Conservation (phyloP, 2,113 vertebrate genomes). For the Cathartes aura region DNA sequence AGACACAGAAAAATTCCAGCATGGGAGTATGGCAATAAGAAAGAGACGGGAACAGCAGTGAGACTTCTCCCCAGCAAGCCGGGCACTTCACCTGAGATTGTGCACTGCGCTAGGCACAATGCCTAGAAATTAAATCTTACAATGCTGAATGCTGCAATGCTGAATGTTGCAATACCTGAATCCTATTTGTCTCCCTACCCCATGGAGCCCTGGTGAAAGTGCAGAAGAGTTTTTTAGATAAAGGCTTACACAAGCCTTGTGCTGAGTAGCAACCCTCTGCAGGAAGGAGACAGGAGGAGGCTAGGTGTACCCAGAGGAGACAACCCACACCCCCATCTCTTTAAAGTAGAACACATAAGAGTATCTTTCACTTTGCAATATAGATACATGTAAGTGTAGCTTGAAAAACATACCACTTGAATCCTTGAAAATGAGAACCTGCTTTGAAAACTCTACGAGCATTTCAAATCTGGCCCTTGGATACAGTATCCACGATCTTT, state of each 20-base stretch:
- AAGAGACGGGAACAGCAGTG: neutral
- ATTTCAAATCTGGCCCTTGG: neutral
- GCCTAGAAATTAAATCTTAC: neutral
- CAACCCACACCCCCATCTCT: accelerated
- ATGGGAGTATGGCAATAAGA: neutral
- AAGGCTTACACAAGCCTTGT: neutral
- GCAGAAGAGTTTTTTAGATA: neutral
- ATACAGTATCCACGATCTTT: neutral
- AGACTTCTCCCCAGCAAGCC: neutral
- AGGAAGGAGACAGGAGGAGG: neutral
- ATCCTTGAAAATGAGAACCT: neutral
- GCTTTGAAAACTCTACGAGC: neutral
- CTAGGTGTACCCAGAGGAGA: neutral
- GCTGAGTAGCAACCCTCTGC: neutral
- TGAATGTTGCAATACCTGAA: neutral
- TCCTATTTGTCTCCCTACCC: neutral
- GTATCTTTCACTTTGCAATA: neutral
- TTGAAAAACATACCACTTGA: neutral
- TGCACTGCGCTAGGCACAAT: accelerated
- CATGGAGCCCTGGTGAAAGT: neutral
- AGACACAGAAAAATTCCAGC: neutral
- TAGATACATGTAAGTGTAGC: accelerated
- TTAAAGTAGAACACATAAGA: neutral
- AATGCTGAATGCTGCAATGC: neutral
- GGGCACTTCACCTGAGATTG: neutral